Base-by-base conservation (phyloP, 2,888 invertebrate species). In the Rosalia funebris region DNA sequence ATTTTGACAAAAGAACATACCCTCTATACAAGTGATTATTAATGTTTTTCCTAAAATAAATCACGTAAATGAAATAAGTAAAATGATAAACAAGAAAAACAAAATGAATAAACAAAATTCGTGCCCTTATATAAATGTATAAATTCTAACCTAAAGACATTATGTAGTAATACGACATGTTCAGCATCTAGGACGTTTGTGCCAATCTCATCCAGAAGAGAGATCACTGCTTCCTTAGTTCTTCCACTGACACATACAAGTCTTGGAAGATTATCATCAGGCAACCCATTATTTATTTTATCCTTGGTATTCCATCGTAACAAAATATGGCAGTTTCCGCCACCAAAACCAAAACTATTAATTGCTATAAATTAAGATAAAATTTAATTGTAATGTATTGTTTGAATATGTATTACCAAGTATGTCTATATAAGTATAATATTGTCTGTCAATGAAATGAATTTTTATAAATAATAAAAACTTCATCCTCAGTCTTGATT, bases 261-360 rank as follows among this genome's bases (percentile, higher is more conserved):
- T 52, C 93, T 86, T 0, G 92, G 91, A 0, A 91, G 76, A 69
- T 88, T 84, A 70, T 92, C 91, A 0, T 77, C 73, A 0, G 91
- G 89, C 10, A 86, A 88, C 0, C 70, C 70, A 1, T 84, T 81
- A 76, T 90, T 90, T 0, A 85, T 79, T 82, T 89, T 91, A 25
- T 74, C 84, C 63, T 86, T 87, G 0, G 82, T 75, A 57, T 87
- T 81, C 44, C 88, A 86, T 75, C 87, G 86, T 4, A 92, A 77
- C 39, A 92, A 76, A 16, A 88, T 83, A 72, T 93, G 92, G 45
- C 89, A 90, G 75, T 95, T 95, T 1, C 91, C 91, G 0, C 97
- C 97, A 17, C 96, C 96, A 76, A 97, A 97, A 0, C 96, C 96
- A 78, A 96, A 97, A 7, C 93, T 95, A 83, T 94, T 97, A 16